Base-by-base conservation (phyloP, 2,888 invertebrate species). In the Eilema sororculum region DNA sequence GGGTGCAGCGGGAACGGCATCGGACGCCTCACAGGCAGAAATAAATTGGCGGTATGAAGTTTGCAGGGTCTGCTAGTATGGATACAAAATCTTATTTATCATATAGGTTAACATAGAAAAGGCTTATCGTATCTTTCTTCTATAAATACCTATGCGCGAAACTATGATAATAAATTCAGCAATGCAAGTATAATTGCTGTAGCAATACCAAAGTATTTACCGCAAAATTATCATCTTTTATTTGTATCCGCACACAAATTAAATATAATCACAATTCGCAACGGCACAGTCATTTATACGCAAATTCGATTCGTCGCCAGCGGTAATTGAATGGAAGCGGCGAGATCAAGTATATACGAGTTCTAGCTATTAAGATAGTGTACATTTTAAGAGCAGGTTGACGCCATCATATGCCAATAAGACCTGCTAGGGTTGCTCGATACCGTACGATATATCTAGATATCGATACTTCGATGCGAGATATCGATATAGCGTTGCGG, bases 381-480 rank as follows among this genome's bases (percentile, higher is more conserved):
- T 78, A 76, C 70, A 75, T 81, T 80, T 82, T 86, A 84, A 86
- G 84, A 86, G 78, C 80, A 81, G 83, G 84, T 87, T 85, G 87
- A 85, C 82, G 84, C 82, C 87, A 79, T 52, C 76, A 82, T 86
- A 87, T 85, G 89, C 87, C 79, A 85, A 90, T 90, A 91, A 81
- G 90, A 90, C 72, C 72, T 72, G 84, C 79, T 58, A 58, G 57
- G 57, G 25, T 28, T 58, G 25, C 28, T 6, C 58, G 16, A 22
- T 28, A 58, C 28, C 5, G 8, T 25, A 16, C 58, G 28, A 58
- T 16, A 24, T 24, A 24, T 57, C 57, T 13, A 12, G 4, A 25
- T 28, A 28, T 25, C 58, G 58, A 20, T 13, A 13, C 13, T 13
- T 41, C 2, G 13, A 41, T 20, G 20, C 13, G 13, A 41, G 13